Conservation (phyloP, 1,140 invertebrate species). For the Sesamia nonagrioides region DNA sequence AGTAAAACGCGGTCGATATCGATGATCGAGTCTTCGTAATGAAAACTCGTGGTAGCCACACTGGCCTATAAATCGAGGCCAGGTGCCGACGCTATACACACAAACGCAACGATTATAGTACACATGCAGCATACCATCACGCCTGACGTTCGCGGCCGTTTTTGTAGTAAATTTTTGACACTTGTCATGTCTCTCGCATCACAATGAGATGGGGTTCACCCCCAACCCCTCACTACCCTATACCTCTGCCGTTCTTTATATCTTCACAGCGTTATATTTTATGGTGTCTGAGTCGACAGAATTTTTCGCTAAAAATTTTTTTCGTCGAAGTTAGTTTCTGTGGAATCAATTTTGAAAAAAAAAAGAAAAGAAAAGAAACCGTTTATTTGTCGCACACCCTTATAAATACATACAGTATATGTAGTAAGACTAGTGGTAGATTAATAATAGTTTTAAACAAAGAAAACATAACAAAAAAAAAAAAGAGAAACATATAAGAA, state of each 20-base stretch:
- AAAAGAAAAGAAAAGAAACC: too few relatives aligned
- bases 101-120: neutral
- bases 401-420: too few relatives aligned
- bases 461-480: too few relatives aligned
- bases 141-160: slow-evolving; percentile 6
- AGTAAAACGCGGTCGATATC: too few relatives aligned
- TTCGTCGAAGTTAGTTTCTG: neutral
- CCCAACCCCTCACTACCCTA: slow-evolving; percentile 21
- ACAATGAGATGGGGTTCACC: slow-evolving; percentile 53
- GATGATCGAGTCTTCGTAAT: too few relatives aligned
- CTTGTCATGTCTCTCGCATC: slow-evolving; percentile 61
- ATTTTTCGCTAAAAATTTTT: neutral
- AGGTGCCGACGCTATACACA: neutral
- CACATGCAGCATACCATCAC: neutral
- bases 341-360: neutral
- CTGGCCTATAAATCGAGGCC: too few relatives aligned
- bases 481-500: too few relatives aligned
- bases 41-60: too few relatives aligned
- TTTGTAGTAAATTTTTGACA: slow-evolving; percentile 64
- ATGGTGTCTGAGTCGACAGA: neutral
- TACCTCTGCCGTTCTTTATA: slow-evolving; percentile 40
- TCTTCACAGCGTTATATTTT: slow-evolving; percentile 41
- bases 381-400: too few relatives aligned
- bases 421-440: too few relatives aligned
- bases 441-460: too few relatives aligned